A percentile compares a stretch with the other conserved stretches of the same genome.
phyloP scores from a whole-genome alignment of 2,113 vertebrate genomes.

The Atlantisia rogersi region DNA sequence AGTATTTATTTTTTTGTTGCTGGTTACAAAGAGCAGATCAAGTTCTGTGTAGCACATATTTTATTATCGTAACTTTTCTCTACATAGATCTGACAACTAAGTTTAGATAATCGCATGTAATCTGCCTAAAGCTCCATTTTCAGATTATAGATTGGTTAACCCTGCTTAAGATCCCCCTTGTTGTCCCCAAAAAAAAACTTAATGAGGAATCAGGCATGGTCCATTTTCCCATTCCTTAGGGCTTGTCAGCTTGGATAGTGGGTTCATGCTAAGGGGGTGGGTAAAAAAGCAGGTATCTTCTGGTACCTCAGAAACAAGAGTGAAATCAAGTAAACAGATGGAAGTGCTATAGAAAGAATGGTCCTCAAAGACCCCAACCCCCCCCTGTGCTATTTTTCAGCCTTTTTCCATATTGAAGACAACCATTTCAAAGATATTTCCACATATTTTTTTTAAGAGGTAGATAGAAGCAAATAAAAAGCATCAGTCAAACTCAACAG shows the following conservation, averaged over 20 bases:
- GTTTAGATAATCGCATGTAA: not conserved
- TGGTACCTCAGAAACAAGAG: not conserved
- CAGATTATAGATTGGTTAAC: not conserved
- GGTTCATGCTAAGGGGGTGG: not conserved
- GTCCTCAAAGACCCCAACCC: not conserved
- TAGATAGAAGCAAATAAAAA: not conserved
- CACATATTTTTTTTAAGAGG: not conserved
- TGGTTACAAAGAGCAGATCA: not conserved
- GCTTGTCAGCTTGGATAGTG: not conserved
- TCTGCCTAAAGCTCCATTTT: not conserved
- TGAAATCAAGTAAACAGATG: not conserved
- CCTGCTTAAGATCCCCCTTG: not conserved
- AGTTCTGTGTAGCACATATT: not conserved
- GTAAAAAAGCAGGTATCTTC: not conserved
- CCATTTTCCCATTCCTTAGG: not conserved
- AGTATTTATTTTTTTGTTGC: not conserved
- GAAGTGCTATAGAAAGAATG: not conserved
- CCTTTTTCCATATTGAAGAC: not conserved
- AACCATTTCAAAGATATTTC: not conserved
- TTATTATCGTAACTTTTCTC: not conserved
- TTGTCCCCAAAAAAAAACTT: not conserved
- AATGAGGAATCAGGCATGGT: not conserved
- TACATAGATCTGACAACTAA: conserved; percentile 36
- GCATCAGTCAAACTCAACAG: not conserved
- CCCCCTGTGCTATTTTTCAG: not conserved